These are phyloP conservation scores for Machimus rusticus DNA, from an alignment of 2,888 invertebrate genomes.

Conservation along the genomic window DNA sequence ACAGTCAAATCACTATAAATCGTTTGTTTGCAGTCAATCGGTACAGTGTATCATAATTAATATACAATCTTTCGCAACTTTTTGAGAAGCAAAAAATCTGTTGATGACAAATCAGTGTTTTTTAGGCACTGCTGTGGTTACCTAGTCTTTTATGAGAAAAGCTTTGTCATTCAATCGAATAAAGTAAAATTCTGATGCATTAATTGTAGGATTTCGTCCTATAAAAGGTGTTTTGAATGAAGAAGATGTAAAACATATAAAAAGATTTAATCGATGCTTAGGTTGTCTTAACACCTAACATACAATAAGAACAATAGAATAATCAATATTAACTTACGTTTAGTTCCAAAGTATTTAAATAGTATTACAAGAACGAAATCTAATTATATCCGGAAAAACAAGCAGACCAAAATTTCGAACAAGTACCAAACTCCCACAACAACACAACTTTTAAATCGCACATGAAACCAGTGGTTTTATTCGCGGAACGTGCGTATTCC, in stretches of 20 bases:
- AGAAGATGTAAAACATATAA: not conserved
- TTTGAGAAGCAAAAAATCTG: not conserved
- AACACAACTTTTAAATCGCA: not conserved
- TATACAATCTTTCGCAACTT: not conserved
- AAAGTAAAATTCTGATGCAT: not conserved
- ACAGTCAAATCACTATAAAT: not conserved
- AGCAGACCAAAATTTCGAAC: not conserved
- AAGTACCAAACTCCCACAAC: not conserved
- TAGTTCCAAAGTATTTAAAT: not conserved
- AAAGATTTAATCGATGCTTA: not conserved
- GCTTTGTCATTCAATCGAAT: not conserved
- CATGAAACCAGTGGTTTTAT: not conserved
- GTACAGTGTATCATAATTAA: not conserved
- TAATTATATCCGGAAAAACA: constrained; percentile 14
- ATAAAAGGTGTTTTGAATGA: not conserved
- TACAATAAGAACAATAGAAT: not conserved
- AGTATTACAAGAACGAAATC: not conserved
- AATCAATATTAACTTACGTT: not conserved
- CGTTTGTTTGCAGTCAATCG: not conserved
- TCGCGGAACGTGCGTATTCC: not conserved
- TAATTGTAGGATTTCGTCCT: not conserved
- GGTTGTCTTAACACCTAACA: not conserved
- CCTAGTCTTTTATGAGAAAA: not conserved
- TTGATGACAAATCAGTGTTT: not conserved
- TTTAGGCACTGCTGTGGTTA: not conserved